Evolutionary conservation across 2,888 invertebrate species (phyloP).

Genomic region (Agrotis ipsilon): DNA sequence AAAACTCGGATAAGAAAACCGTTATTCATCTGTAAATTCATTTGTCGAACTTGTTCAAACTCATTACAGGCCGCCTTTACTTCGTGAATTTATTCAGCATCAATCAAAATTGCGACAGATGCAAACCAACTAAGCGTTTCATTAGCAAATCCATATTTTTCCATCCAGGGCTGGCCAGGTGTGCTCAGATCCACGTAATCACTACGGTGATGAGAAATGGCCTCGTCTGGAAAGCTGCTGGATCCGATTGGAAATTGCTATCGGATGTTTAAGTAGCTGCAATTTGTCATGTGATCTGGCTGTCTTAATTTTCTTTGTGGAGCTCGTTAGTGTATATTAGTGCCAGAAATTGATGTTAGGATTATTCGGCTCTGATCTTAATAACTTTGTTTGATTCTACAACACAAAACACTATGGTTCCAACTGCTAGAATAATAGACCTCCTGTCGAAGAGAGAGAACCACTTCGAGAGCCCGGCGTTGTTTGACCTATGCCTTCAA

Average conservation of each 20-base stretch:
- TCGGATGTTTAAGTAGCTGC: constrained; percentile 61
- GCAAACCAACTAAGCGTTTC: constrained; percentile 79
- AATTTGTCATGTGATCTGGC: constrained; percentile 63
- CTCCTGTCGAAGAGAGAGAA: too few relatives aligned
- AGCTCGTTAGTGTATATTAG: constrained; percentile 32
- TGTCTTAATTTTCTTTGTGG: constrained; percentile 57
- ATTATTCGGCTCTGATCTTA: background rate
- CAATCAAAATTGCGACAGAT: constrained; percentile 78
- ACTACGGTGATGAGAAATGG: constrained; percentile 72
- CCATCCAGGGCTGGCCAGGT: constrained; percentile 69
- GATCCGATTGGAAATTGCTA: constrained; percentile 72
- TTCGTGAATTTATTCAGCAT: constrained; percentile 70
- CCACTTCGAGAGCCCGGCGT: too few relatives aligned
- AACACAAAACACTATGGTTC: too few relatives aligned
- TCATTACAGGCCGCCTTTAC: constrained; percentile 66
- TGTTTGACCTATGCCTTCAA: too few relatives aligned
- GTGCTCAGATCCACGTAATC: constrained; percentile 69
- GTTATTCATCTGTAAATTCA: constrained; percentile 59
- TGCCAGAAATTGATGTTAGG: background rate
- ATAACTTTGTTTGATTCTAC: too few relatives aligned
- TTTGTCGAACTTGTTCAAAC: constrained; percentile 59
- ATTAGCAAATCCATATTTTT: constrained; percentile 81
- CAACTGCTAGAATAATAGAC: too few relatives aligned
- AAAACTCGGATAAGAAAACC: constrained; percentile 55
- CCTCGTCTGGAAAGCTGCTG: constrained; percentile 63